These are phyloP conservation scores for Disparrhopalites patrizii DNA, from an alignment of 2,888 invertebrate genomes.

Conservation along the genomic window DNA sequence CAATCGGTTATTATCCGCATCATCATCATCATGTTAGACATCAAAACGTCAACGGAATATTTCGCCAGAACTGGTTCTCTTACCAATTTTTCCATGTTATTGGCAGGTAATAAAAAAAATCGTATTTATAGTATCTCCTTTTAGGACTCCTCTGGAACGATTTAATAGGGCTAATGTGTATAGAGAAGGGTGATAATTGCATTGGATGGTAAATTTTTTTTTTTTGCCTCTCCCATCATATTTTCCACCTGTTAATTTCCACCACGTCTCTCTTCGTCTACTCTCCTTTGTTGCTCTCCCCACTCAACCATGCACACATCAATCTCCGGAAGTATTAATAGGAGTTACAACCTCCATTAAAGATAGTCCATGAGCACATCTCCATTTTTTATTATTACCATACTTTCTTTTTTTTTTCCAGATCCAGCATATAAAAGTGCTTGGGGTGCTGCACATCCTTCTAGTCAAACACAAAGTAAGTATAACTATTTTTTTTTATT, in stretches of 20 bases:
- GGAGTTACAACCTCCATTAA: background rate
- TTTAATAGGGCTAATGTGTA: background rate
- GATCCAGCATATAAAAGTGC: constrained; percentile 83
- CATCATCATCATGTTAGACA: constrained; percentile 70
- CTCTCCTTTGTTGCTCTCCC: too few species aligned
- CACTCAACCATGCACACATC: too few species aligned
- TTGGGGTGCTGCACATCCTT: constrained; percentile 69
- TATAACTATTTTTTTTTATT: too few species aligned
- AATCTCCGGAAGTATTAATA: constrained; percentile 4
- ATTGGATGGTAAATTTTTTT: background rate
- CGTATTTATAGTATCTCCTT: too few species aligned
- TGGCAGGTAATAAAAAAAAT: constrained; percentile 90
- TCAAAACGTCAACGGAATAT: constrained; percentile 87
- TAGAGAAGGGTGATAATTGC: too few species aligned
- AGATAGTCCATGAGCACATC: background rate
- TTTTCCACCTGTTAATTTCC: constrained; percentile 1
- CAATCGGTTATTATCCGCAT: background rate
- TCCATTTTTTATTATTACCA: background rate
- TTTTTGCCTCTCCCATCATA: background rate
- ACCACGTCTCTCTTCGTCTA: background rate
- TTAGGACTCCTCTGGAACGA: too few species aligned
- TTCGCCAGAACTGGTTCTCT: constrained; percentile 79
- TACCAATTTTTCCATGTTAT: constrained; percentile 92
- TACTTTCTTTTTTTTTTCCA: constrained; percentile 57
- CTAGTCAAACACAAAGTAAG: constrained; percentile 74